Conservation (phyloP, 1,140 invertebrate species). For the Macrobrachium rosenbergii region DNA sequence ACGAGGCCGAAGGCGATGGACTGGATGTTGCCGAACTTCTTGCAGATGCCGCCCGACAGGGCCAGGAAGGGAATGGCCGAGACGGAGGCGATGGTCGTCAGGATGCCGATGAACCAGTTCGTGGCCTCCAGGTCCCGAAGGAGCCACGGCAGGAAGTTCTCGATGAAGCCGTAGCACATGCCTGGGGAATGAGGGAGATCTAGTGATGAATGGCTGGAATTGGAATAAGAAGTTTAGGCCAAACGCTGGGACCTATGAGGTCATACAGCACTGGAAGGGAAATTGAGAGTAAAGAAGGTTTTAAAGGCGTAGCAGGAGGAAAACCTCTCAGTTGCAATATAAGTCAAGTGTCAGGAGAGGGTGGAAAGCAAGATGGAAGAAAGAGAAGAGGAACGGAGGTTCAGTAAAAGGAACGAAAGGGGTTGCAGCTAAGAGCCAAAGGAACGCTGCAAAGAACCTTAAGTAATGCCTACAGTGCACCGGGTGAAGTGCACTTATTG, state of each 20-base stretch:
- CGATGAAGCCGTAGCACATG: conserved; percentile 65
- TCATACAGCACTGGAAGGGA: too few relatives aligned
- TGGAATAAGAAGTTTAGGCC: neutral
- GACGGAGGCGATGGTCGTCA: conserved; percentile 63
- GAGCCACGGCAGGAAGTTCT: conserved; percentile 65
- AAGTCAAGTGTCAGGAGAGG: too few relatives aligned
- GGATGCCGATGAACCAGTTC: conserved; percentile 64
- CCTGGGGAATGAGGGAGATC: conserved; percentile 22
- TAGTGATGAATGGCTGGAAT: neutral
- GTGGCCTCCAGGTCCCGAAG: conserved; percentile 51
- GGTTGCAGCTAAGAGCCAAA: too few relatives aligned
- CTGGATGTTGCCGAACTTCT: conserved; percentile 64
- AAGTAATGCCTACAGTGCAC: too few relatives aligned
- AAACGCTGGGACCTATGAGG: neutral
- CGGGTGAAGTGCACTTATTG: too few relatives aligned
- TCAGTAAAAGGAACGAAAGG: too few relatives aligned
- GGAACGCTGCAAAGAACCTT: too few relatives aligned
- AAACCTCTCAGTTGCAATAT: too few relatives aligned
- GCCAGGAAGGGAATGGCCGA: conserved; percentile 60
- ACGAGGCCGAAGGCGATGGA: conserved; percentile 63
- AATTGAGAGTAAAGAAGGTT: too few relatives aligned
- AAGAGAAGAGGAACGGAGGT: too few relatives aligned
- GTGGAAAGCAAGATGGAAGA: too few relatives aligned
- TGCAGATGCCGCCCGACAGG: conserved; percentile 55
- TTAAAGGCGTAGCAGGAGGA: too few relatives aligned